Evolutionary conservation across 2,113 vertebrate genomes (phyloP), one percentile per base, ranked within the genome.

Genomic region (Dryoscopus gambensis): DNA sequence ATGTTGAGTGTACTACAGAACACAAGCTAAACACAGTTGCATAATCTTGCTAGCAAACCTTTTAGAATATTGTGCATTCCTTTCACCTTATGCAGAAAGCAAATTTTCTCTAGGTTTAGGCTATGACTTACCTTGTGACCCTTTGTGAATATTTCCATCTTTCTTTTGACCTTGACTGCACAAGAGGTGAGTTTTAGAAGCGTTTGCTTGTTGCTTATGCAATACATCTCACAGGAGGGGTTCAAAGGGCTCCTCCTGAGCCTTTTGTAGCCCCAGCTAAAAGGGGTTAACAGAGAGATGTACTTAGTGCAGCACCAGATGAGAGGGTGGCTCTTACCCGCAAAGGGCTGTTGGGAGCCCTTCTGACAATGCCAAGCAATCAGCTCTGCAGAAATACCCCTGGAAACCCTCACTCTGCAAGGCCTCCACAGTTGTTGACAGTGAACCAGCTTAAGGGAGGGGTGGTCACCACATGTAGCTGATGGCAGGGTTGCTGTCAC

Each of bases 381-480:
- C 35, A 68, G 23, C 35, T 75, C 42, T 65, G 44, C 27, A 76
- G 53, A 33, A 23, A 15, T 11, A 20, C 25, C 18, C 40, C 89
- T 25, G 18, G 33, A 68, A 71, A 60, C 25, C 47, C 24, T 25
- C 25, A 20, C 27, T 33, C 30, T 47, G 9, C 73, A 80, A 39
- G 73, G 67, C 16, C 46, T 68, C 52, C 71, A 16, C 49, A 86
- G 90, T 20, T 89, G 84, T 30, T 44, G 35, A 7, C 18, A 33
- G 4, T 75, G 19, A 64, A 7, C 17, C 27, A 25, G 6, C 24
- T 60, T 9, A 28, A 1, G 18, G 35, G 25, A 59, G 46, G 11
- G 75, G 30, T 40, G n/a, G 17, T 56, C 57, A 6, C 15, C 22
- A 40, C 0, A 0, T 2, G 1, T 3, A 55, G 46, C 75, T 68